Conservation (phyloP, 1,140 invertebrate genomes). For the Lepidurus couesii region DNA sequence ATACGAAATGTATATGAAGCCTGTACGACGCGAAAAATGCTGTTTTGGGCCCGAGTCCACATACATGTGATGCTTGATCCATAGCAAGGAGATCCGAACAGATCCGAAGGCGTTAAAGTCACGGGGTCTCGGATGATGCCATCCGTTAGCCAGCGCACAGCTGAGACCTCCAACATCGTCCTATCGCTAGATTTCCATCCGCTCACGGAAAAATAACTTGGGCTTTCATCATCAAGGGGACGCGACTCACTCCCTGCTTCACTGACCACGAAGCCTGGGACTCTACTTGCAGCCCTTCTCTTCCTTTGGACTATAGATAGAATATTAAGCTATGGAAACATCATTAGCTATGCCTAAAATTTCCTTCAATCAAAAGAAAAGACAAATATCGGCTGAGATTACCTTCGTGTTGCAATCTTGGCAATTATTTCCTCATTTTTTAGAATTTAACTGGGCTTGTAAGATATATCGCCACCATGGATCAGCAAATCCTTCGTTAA, state of each 20-base stretch:
- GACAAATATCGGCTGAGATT: too few relatives aligned
- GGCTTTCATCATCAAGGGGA: constrained; percentile 2
- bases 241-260: neutral
- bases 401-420: too few relatives aligned
- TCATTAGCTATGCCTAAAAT: neutral
- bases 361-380: too few relatives aligned
- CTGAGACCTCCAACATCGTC: neutral
- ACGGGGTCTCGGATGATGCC: neutral
- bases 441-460: too few relatives aligned
- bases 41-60: neutral
- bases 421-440: too few relatives aligned
- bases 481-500: too few relatives aligned
- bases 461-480: too few relatives aligned
- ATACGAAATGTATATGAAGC: too few relatives aligned
- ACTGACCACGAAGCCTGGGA: neutral
- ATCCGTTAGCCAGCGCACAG: neutral
- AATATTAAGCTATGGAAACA: neutral
- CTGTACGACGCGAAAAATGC: neutral
- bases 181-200: neutral
- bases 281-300: neutral
- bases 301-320: neutral
- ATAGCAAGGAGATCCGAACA: neutral
- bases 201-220: neutral
- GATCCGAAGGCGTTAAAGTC: neutral
- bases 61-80: neutral